A percentile compares a stretch with the other conserved stretches of the same genome.
These are phyloP conservation scores for Setophaga petechia DNA, from an alignment of 2,113 vertebrate genomes.

Conservation along the genomic window DNA sequence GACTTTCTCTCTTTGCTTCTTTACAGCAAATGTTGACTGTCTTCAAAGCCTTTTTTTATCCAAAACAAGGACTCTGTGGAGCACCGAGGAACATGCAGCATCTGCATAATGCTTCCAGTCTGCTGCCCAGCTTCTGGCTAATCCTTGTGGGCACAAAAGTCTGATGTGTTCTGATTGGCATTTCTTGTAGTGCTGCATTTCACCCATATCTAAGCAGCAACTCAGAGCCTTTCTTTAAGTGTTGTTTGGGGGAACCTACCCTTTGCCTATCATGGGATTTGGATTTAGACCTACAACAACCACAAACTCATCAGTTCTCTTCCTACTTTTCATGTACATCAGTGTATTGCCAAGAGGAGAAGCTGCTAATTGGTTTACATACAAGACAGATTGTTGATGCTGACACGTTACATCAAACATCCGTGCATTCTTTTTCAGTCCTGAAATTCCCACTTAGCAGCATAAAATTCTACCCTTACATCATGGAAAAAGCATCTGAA, in stretches of 20 bases:
- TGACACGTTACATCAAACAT: not conserved
- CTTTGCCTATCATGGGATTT: not conserved
- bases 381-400: conserved; percentile 12
- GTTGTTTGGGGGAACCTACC: not conserved
- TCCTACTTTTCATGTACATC: not conserved
- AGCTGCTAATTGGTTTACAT: conserved; percentile 11
- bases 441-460: conserved; percentile 23
- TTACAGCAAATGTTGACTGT: not conserved
- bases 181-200: not conserved
- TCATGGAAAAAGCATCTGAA: conserved; percentile 23
- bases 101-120: not conserved
- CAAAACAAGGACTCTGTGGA: not conserved
- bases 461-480: not conserved
- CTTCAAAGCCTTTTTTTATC: not conserved
- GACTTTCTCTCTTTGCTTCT: not conserved
- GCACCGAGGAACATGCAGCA: not conserved
- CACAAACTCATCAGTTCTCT: not conserved
- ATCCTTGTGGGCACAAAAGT: not conserved
- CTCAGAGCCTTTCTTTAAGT: not conserved
- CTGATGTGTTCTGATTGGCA: not conserved
- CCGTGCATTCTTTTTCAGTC: conserved; percentile 41
- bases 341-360: not conserved
- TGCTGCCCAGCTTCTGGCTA: not conserved
- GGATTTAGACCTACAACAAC: not conserved
- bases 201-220: not conserved